Conservation (phyloP, 2,888 invertebrate species). For the Andrena bicolor region DNA sequence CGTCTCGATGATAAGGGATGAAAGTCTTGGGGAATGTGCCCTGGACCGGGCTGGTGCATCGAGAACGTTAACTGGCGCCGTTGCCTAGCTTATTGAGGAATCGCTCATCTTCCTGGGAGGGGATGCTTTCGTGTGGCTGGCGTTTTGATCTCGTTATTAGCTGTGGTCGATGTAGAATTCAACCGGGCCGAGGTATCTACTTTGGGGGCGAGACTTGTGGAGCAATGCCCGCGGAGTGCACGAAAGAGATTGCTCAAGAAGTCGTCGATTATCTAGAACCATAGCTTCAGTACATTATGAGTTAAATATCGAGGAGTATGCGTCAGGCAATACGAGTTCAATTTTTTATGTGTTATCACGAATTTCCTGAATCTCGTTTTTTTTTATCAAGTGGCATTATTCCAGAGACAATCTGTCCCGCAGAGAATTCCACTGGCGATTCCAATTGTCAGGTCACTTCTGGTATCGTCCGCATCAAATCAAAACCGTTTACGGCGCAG, state of each 20-base stretch:
- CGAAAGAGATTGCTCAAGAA: not conserved
- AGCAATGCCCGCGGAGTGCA: not conserved
- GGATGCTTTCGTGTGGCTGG: not conserved
- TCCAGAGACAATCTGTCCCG: not conserved
- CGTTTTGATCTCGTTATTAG: conserved; percentile 5
- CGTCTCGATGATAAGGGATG: conserved; percentile 15
- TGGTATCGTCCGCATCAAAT: conserved; percentile 34
- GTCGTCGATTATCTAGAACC: not conserved
- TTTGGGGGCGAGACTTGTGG: not conserved
- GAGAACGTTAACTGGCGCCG: not conserved
- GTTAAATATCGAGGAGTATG: no score
- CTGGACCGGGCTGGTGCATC: not conserved
- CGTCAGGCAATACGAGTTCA: no score
- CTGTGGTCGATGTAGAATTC: not conserved
- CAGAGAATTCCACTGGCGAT: conserved; percentile 37
- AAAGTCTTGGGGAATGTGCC: conserved; percentile 15
- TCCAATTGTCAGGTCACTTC: conserved; percentile 31
- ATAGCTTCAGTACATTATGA: no score
- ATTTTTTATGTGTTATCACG: no score
- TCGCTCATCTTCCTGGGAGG: not conserved
- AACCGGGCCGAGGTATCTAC: not conserved
- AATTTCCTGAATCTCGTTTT: no score
- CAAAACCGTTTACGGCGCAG: conserved; percentile 35
- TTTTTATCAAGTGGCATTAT: not conserved
- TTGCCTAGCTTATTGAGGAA: not conserved